Base-by-base conservation (phyloP, 1,140 invertebrate species). In the Calycopis cecrops region DNA sequence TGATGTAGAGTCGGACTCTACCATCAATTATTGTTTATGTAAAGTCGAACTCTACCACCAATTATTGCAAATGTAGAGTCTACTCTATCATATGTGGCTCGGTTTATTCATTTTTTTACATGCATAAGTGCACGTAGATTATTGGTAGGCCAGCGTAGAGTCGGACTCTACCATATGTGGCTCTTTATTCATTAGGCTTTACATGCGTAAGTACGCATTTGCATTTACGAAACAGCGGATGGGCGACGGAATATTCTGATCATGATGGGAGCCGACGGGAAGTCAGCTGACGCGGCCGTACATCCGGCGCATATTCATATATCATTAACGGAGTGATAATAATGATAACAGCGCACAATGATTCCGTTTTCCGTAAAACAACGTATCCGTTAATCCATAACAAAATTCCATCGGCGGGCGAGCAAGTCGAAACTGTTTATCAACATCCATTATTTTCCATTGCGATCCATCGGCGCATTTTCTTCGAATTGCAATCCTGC, bases 341-440 rank as follows among this genome's bases (percentile, higher is more conserved):
- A 28, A 6, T 57, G 38, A 35, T 60, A 47, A 35, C 48, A 47
- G 50, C 54, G 17, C 16, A 14, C 9, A 33, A 40, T 35, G 28
- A 50, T 35, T 48, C 37, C 42, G 35, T 66, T 67, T 28, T 44
- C 40, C 40, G 40, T 28, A 28, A 28, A 28, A 28, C 38, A 56
- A 56, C 54, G 58, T 68, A 59, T 64, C 63, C 56, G 59, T 28
- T 28, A 3, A 72, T 57, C 69, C 65, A 71, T 63, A 72, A 74
- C 66, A 70, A 52, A 63, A 67, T 67, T n/a, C 21, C 21, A 28
- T 28, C 21, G 21, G 35, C 35, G 35, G 52, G 47, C 57, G 58
- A 51, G 59, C 55, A 21, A 53, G 35, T 60, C 58, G 76, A 78
- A 71, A 82, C 73, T 85, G 77, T 83, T 82, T 83, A 79, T 79